Evolutionary conservation across 2,797 vertebrate species (phyloP), one percentile per base, ranked within the genome.

Genomic region (Anisognathus igniventris): DNA sequence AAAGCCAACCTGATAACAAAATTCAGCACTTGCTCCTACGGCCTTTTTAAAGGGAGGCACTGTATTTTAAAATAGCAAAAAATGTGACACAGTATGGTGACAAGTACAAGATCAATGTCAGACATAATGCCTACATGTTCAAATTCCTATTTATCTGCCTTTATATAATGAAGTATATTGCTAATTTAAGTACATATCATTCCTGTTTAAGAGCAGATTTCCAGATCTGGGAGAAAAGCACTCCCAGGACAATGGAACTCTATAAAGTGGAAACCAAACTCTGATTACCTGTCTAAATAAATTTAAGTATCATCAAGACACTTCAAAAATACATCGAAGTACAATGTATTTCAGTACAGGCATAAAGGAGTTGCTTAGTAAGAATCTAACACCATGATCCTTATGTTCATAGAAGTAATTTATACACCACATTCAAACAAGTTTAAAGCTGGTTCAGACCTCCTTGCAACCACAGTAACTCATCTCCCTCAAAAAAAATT

Each of bases 41-140:
- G 28, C 65, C 81, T 91, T 95, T 92, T 83, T 62, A 89, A 91
- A 92, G 37, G 42, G 42, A 82, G 50, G 65, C 68, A 93, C 10
- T 75, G 68, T 86, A 86, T 90, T 90, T 91, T 88, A 94, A 94
- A 93, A 91, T 83, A 93, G 87, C 35, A 91, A 78, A 72, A 93
- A 79, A 78, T 88, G 86, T 80, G 91, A 93, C 93, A 96, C 45
- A 77, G 79, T 51, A 91, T 8, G 42, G 79, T 96, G 91, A 95
- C 90, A 95, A 96, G 89, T 76, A 93, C 40, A 83, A 80, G 82
- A 96, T 83, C 92, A 64, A 96, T 80, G 91, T 91, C 80, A 96
- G 77, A 93, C 84, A 67, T 81, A 87, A 89, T 76, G 81, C 88
- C 61, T 87, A 67, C 60, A 67, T 19, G 33, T 68, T 93, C 9